phyloP scores from a whole-genome alignment of 2,888 invertebrate species.

The Epiperipatus broadwayi region DNA sequence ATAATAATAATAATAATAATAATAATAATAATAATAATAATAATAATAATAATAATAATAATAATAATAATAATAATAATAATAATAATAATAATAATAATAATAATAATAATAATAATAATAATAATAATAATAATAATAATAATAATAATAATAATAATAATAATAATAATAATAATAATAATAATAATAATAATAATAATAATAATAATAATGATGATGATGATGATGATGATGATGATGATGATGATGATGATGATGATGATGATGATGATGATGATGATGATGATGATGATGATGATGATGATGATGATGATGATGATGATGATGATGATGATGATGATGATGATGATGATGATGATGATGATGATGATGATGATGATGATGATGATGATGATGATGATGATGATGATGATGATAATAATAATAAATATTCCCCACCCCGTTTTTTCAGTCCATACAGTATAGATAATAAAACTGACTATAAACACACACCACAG shows the following conservation, averaged over 20 bases:
- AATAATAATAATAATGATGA: conserved; percentile 3
- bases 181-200: conserved; percentile 3
- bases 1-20: no score
- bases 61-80: no score
- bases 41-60: no score
- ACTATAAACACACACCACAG: no score
- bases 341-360: conserved; percentile 1
- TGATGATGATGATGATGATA: conserved; percentile 5
- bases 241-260: conserved; percentile 3
- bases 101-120: conserved; percentile 3
- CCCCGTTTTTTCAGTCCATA: neutral
- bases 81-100: conserved; percentile 3
- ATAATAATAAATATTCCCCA: neutral
- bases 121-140: conserved; percentile 3
- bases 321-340: conserved; percentile 11
- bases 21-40: no score
- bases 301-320: conserved; percentile 3
- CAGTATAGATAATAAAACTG: neutral
- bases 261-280: conserved; percentile 3
- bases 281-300: conserved; percentile 3
- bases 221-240: conserved; percentile 3
- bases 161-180: conserved; percentile 3
- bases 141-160: conserved; percentile 3
- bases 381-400: conserved; percentile 12
- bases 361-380: conserved; percentile 11